These are phyloP conservation scores for Bos indicus DNA, from an alignment of 2,113 vertebrate species.

Conservation along the genomic window DNA sequence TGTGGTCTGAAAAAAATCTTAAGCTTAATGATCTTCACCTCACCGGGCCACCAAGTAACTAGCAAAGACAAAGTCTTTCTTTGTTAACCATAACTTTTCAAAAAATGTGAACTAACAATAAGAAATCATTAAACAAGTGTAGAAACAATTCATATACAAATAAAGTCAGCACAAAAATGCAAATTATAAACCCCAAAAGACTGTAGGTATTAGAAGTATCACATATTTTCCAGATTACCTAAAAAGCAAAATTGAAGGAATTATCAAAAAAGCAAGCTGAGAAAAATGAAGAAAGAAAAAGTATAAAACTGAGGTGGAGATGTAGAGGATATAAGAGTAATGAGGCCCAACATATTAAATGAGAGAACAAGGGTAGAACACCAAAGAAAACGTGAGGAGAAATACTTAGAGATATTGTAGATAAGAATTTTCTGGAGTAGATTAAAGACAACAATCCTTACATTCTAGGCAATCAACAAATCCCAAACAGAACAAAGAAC, in stretches of 20 bases:
- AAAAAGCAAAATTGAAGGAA: not conserved
- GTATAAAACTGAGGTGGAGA: not conserved
- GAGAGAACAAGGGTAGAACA: not conserved
- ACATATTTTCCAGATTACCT: not conserved
- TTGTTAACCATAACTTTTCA: not conserved
- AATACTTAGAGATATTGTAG: not conserved
- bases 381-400: not conserved
- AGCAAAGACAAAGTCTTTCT: not conserved
- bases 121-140: not conserved
- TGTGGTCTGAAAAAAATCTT: not conserved
- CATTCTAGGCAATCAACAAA: constrained; percentile 19
- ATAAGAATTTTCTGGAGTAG: not conserved
- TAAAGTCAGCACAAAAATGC: not conserved
- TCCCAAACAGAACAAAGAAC: not conserved
- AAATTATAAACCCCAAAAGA: not conserved
- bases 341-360: not conserved
- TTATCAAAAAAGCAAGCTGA: not conserved
- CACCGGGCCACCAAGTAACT: not conserved
- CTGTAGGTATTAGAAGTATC: not conserved
- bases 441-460: not conserved
- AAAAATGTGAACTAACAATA: not conserved
- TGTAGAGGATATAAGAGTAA: not conserved
- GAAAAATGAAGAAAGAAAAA: not conserved
- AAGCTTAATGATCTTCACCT: not conserved
- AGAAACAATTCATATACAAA: not conserved